Percentiles rank a stretch among this genome's conserved stretches.
These are phyloP conservation scores for Carollia perspicillata DNA, from an alignment of 2,113 vertebrate species.

Conservation along the genomic window DNA sequence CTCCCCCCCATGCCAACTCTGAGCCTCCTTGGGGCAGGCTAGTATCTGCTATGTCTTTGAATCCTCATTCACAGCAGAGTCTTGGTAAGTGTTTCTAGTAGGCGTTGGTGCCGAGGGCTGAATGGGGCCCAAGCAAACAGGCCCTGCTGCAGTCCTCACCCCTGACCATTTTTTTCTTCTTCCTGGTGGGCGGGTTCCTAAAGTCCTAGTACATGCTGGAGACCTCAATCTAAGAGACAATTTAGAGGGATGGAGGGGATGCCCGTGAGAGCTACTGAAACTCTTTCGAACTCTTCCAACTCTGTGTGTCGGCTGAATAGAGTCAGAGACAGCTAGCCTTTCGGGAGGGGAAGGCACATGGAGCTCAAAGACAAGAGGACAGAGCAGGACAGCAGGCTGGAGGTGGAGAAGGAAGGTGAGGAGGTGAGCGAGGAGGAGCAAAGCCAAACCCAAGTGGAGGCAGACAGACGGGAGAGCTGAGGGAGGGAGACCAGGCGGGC, in stretches of 20 bases:
- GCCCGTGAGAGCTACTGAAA: accelerated
- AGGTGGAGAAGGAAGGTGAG: too few relatives aligned
- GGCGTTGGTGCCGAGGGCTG: background rate
- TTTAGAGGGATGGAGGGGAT: background rate
- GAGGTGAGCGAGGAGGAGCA: too few relatives aligned
- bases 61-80: accelerated
- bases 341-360: accelerated
- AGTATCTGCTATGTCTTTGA: background rate
- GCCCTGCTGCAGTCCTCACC: background rate
- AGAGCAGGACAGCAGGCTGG: background rate
- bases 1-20: background rate
- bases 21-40: background rate
- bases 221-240: too few relatives aligned
- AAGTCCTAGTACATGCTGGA: background rate
- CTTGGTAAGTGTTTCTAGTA: background rate
- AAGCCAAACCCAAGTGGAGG: accelerated
- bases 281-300: accelerated
- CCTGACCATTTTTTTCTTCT: background rate
- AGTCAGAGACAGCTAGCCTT: background rate
- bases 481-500: background rate
- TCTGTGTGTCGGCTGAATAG: background rate
- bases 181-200: background rate
- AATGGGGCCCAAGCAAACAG: background rate
- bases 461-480: background rate
- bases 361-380: background rate